Conservation (phyloP, 2,113 vertebrate genomes). For the Mastomys natalensis region DNA sequence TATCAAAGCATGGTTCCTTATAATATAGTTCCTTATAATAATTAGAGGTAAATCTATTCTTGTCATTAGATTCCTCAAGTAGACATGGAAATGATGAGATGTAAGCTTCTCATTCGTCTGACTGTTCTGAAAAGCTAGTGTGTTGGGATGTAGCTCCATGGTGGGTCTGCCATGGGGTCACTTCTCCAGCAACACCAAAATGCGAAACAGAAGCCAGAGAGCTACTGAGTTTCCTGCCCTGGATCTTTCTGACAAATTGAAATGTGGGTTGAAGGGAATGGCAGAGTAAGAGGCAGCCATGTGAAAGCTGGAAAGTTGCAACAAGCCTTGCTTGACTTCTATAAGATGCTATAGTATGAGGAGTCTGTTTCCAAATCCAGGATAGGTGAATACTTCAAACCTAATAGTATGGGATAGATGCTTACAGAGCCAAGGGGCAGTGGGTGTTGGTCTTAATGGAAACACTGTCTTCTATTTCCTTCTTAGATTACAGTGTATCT, state of each 20-base stretch:
- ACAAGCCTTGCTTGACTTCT: neutral
- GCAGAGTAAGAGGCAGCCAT: neutral
- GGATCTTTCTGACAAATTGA: neutral
- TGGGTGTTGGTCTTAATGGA: neutral
- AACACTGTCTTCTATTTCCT: slow-evolving; percentile 63
- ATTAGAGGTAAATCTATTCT: slow-evolving; percentile 38
- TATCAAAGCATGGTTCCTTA: slow-evolving; percentile 5
- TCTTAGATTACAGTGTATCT: slow-evolving; percentile 94
- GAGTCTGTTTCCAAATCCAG: neutral
- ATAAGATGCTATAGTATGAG: neutral
- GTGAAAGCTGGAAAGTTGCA: slow-evolving; percentile 26
- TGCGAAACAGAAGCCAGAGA: neutral
- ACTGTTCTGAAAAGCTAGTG: neutral
- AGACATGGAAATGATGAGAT: neutral
- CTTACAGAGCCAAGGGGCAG: slow-evolving; percentile 2
- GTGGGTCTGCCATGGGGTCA: neutral
- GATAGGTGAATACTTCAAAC: slow-evolving; percentile 21
- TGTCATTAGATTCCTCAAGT: slow-evolving; percentile 19
- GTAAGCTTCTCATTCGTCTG: neutral
- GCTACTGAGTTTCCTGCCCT: neutral
- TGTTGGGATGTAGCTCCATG: neutral
- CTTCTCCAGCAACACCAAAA: neutral
- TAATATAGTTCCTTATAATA: slow-evolving; percentile 41
- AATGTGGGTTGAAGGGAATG: neutral
- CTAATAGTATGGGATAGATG: neutral